These are phyloP conservation scores for Andinoacara biseriatus DNA, from an alignment of 2,113 vertebrate species.

Conservation along the genomic window DNA sequence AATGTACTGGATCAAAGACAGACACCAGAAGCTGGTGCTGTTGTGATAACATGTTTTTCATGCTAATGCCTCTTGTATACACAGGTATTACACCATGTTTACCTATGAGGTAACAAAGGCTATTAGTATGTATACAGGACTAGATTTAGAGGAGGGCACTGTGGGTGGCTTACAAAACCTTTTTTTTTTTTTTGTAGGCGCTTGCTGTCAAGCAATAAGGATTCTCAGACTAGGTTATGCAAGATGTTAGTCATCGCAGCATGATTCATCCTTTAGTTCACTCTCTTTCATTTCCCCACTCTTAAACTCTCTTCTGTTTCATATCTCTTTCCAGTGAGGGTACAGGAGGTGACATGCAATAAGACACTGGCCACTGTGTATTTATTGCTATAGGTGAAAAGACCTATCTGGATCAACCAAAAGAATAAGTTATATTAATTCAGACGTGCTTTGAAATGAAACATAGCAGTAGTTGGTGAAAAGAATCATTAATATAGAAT, in stretches of 20 bases:
- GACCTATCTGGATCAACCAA: too few species aligned
- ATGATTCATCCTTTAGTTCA: constrained; percentile 62
- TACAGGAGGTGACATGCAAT: not conserved
- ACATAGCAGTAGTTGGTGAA: not conserved
- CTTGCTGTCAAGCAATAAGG: constrained; percentile 57
- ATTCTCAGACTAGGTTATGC: constrained; percentile 75
- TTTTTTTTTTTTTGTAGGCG: constrained; percentile 27
- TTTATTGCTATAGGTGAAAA: not conserved
- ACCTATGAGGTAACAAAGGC: constrained; percentile 15
- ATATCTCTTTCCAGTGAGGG: not conserved
- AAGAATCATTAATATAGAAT: not conserved
- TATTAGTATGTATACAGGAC: constrained; percentile 35
- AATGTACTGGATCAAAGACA: not conserved
- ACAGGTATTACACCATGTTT: constrained; percentile 6
- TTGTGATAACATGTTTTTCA: not conserved
- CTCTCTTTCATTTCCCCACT: not conserved
- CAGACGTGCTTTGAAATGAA: not conserved
- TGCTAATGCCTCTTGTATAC: not conserved
- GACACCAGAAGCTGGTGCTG: not conserved
- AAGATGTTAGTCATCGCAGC: constrained; percentile 75
- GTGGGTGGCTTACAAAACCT: constrained; percentile 69
- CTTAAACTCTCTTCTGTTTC: constrained; percentile 7
- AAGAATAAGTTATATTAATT: not conserved
- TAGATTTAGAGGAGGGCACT: constrained; percentile 31
- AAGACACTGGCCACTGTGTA: not conserved